These are phyloP conservation scores for Nautilus pompilius DNA, from an alignment of 1,140 invertebrate genomes.

Conservation along the genomic window DNA sequence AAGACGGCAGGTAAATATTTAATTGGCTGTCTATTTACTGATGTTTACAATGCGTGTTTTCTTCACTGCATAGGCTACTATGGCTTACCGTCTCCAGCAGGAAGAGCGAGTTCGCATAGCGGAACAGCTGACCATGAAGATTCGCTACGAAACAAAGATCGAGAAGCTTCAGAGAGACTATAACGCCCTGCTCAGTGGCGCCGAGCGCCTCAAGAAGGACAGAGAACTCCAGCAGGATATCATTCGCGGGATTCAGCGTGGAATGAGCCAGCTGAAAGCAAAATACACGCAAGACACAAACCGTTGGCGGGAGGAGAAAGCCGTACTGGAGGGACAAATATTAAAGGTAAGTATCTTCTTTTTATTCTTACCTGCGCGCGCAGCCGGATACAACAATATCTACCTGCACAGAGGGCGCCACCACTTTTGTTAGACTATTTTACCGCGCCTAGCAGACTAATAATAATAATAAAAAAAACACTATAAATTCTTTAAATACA, in stretches of 20 bases:
- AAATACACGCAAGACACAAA: constrained; percentile 65
- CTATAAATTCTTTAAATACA: too few relatives aligned
- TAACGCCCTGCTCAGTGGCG: constrained; percentile 72
- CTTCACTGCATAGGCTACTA: constrained; percentile 29
- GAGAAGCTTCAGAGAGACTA: constrained; percentile 82
- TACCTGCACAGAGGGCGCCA: too few relatives aligned
- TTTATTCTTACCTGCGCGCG: too few relatives aligned
- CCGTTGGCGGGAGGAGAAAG: constrained; percentile 34
- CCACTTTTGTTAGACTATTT: too few relatives aligned
- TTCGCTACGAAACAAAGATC: constrained; percentile 84
- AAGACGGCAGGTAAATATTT: too few relatives aligned
- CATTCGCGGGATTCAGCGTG: constrained; percentile 38
- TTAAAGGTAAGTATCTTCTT: constrained; percentile 30
- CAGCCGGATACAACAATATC: too few relatives aligned
- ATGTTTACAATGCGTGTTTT: neutral
- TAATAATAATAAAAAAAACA: too few relatives aligned
- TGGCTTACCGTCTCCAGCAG: constrained; percentile 64
- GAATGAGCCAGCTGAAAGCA: constrained; percentile 34
- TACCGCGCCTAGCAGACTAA: too few relatives aligned
- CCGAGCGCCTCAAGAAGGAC: constrained; percentile 78
- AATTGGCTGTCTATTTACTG: too few relatives aligned
- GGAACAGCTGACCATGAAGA: constrained; percentile 79
- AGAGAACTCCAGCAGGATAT: constrained; percentile 88
- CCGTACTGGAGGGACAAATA: constrained; percentile 27
- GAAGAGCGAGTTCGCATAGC: constrained; percentile 78